Percentiles rank a stretch among this genome's conserved stretches.
Evolutionary conservation across 2,113 vertebrate species (phyloP).

Genomic region (Periophthalmus modestus): DNA sequence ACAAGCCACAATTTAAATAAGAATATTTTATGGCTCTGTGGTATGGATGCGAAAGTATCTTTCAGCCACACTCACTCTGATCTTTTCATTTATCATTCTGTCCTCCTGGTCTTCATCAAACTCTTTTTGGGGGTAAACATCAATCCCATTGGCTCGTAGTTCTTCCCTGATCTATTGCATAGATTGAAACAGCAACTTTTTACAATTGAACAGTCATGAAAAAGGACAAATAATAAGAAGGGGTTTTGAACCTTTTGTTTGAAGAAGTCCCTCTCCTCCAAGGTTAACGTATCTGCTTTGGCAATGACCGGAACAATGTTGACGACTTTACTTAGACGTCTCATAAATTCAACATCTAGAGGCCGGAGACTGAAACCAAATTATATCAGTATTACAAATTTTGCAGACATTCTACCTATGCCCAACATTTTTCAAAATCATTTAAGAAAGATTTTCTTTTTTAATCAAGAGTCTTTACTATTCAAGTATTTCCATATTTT

Average conservation of each 20-base stretch:
- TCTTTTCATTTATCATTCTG: slow-evolving; percentile 93
- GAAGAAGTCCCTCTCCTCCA: slow-evolving; percentile 97
- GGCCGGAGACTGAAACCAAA: slow-evolving; percentile 83
- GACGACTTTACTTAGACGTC: slow-evolving; percentile 97
- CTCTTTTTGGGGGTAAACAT: slow-evolving; percentile 96
- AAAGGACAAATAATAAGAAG: background rate
- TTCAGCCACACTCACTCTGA: slow-evolving; percentile 81
- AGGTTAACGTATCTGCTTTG: slow-evolving; percentile 94
- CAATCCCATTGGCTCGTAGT: slow-evolving; percentile 91
- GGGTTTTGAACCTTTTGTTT: slow-evolving; percentile 85
- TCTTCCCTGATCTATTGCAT: slow-evolving; percentile 89
- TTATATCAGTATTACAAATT: background rate
- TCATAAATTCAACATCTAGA: slow-evolving; percentile 98
- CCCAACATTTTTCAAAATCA: background rate
- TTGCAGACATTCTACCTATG: slow-evolving; percentile 40
- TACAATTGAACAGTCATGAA: background rate
- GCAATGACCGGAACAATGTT: slow-evolving; percentile 98
- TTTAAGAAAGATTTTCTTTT: too few species aligned
- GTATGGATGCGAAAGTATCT: too few species aligned
- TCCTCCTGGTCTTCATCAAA: slow-evolving; percentile 97
- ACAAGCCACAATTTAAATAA: background rate
- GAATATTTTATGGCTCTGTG: background rate
- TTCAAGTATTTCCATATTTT: background rate
- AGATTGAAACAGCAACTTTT: background rate
- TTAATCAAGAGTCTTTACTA: too few species aligned